phyloP scores from a whole-genome alignment of 2,888 invertebrate species.

The Phanerotoma sp. region DNA sequence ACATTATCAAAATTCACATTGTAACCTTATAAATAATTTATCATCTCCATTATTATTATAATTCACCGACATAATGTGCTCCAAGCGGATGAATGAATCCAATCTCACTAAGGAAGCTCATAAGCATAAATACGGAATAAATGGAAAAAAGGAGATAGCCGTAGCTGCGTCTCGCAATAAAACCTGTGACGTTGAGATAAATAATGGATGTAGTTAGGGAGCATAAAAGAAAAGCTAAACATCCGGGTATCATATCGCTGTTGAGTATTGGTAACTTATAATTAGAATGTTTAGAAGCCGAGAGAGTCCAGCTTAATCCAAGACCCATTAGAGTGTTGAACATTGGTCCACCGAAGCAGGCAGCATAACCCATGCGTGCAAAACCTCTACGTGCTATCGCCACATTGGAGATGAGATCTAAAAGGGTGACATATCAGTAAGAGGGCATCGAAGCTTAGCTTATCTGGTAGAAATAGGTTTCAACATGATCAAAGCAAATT shows the following conservation, averaged over 20 bases:
- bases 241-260: conserved; percentile 57
- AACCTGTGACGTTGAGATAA: conserved; percentile 57
- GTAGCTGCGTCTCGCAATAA: conserved; percentile 58
- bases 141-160: conserved; percentile 58
- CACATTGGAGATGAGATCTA: conserved; percentile 65
- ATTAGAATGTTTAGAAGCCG: conserved; percentile 34
- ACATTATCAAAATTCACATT: too few species aligned
- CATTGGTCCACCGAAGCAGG: conserved; percentile 70
- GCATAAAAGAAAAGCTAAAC: conserved; percentile 56
- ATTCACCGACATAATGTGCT: conserved; percentile 46
- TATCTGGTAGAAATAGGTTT: not conserved
- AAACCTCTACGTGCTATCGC: conserved; percentile 65
- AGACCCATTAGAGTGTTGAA: conserved; percentile 61
- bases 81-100: conserved; percentile 54
- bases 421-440: conserved; percentile 17
- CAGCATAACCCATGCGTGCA: conserved; percentile 68
- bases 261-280: conserved; percentile 46
- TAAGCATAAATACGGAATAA: conserved; percentile 59
- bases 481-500: conserved; percentile 11
- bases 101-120: conserved; percentile 60
- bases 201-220: conserved; percentile 57
- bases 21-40: too few species aligned
- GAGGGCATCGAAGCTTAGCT: conserved; percentile 1
- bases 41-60: not conserved
- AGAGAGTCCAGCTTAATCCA: conserved; percentile 54